phyloP scores from a whole-genome alignment of 2,797 vertebrate species.

The Hypotaenidia okinawae region DNA sequence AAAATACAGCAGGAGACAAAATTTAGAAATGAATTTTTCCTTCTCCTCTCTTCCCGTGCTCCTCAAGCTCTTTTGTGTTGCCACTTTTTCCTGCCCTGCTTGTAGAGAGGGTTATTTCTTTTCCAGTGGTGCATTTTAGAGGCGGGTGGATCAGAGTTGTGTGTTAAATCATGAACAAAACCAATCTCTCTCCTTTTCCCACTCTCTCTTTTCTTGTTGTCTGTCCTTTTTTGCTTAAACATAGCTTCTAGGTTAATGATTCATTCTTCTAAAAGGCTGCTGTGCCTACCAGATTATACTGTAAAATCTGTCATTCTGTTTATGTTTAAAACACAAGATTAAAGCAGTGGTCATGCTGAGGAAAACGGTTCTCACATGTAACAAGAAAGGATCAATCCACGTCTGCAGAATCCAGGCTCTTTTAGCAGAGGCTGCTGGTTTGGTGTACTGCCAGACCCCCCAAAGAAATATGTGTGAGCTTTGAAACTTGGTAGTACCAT shows the following conservation, averaged over 20 bases:
- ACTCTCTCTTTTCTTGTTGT: background rate
- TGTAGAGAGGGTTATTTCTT: background rate
- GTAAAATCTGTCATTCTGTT: conserved; percentile 69
- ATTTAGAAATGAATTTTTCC: background rate
- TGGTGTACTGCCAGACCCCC: conserved; percentile 42
- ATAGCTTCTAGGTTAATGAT: conserved; percentile 62
- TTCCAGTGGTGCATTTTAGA: background rate
- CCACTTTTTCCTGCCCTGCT: background rate
- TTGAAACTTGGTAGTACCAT: conserved; percentile 21
- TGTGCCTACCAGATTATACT: conserved; percentile 55
- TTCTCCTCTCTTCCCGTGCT: background rate
- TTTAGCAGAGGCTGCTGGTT: background rate
- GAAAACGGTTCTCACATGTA: conserved; percentile 53
- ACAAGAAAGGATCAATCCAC: conserved; percentile 42
- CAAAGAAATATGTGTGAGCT: conserved; percentile 18
- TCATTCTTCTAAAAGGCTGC: conserved; percentile 58
- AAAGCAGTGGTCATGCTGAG: conserved; percentile 69
- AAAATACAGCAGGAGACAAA: background rate
- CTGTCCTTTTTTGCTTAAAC: conserved; percentile 45
- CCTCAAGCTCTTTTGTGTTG: background rate
- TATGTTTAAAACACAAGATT: conserved; percentile 66
- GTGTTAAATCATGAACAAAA: conserved; percentile 56
- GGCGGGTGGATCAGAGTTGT: background rate
- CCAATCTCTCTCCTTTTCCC: background rate
- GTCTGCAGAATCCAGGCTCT: background rate